These are phyloP conservation scores for Bombus waltoni DNA, from an alignment of 1,140 invertebrate species.

Conservation along the genomic window DNA sequence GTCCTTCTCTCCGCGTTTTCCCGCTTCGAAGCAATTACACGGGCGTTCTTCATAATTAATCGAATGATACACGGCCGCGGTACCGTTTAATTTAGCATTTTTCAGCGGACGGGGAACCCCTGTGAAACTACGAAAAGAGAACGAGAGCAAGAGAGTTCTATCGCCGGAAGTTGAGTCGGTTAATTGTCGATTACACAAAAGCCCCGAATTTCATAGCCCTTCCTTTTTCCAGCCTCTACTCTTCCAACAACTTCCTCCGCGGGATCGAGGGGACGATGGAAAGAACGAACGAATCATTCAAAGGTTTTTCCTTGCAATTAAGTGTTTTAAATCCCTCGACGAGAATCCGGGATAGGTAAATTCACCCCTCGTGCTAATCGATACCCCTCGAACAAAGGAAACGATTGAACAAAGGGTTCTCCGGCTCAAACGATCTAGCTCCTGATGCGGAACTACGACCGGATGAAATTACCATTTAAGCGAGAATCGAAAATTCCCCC, in stretches of 20 bases:
- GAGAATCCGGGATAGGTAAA: slow-evolving; percentile 45
- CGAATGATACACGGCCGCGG: slow-evolving; percentile 3
- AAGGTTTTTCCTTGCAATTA: slow-evolving; percentile 53
- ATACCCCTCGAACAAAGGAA: slow-evolving; percentile 59
- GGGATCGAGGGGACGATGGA: not conserved
- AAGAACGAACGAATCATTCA: slow-evolving; percentile 31
- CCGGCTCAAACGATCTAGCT: slow-evolving; percentile 40
- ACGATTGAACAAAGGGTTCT: slow-evolving; percentile 52
- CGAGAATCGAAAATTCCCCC: slow-evolving; percentile 32
- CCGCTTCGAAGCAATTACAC: slow-evolving; percentile 2
- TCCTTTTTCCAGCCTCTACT: not conserved
- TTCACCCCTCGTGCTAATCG: slow-evolving; percentile 62
- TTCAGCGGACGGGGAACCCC: not conserved
- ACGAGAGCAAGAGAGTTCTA: not conserved
- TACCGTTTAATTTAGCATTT: not conserved
- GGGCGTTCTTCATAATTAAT: slow-evolving; percentile 28
- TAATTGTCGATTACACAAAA: slow-evolving; percentile 27
- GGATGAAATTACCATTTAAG: slow-evolving; percentile 48
- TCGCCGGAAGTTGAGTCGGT: not conserved
- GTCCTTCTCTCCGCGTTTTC: not conserved
- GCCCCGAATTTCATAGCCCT: not conserved
- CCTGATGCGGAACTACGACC: slow-evolving; percentile 25
- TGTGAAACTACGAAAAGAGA: not conserved
- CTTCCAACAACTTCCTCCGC: not conserved
- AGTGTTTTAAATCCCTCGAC: slow-evolving; percentile 62